Percentiles rank a stretch among this genome's conserved stretches.
These are phyloP conservation scores for Anolis apletophallus DNA, from an alignment of 2,797 vertebrate species.

Conservation along the genomic window DNA sequence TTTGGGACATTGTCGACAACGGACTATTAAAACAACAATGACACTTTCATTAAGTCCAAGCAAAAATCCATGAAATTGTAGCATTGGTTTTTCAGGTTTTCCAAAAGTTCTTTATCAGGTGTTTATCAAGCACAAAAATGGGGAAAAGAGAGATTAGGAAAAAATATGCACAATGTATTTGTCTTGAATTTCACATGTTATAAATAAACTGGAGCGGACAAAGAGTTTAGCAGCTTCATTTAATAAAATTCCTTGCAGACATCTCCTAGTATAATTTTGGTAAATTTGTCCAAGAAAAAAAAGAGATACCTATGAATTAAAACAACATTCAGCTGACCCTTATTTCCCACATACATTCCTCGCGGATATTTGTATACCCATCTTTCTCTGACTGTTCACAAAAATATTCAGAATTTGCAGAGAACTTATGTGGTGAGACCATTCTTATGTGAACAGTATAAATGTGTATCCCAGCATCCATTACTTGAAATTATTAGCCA, in stretches of 20 bases:
- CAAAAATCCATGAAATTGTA: not conserved
- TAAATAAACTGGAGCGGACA: not conserved
- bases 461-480: not conserved
- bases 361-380: not conserved
- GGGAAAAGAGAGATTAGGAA: not conserved
- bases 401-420: not conserved
- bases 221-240: not conserved
- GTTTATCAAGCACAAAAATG: not conserved
- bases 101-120: not conserved
- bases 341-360: too few species aligned
- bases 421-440: too few species aligned
- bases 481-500: too few species aligned
- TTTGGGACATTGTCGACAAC: too few species aligned
- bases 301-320: not conserved
- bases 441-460: too few species aligned
- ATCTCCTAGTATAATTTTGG: too few species aligned
- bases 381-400: not conserved
- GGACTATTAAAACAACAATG: not conserved
- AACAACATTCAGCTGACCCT: not conserved
- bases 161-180: not conserved
- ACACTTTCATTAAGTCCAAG: too few species aligned
- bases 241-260: not conserved
- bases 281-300: not conserved
- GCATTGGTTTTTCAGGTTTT: not conserved
- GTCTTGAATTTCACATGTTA: not conserved